Base-by-base conservation (phyloP, 2,113 vertebrate genomes). In the Melospiza georgiana region DNA sequence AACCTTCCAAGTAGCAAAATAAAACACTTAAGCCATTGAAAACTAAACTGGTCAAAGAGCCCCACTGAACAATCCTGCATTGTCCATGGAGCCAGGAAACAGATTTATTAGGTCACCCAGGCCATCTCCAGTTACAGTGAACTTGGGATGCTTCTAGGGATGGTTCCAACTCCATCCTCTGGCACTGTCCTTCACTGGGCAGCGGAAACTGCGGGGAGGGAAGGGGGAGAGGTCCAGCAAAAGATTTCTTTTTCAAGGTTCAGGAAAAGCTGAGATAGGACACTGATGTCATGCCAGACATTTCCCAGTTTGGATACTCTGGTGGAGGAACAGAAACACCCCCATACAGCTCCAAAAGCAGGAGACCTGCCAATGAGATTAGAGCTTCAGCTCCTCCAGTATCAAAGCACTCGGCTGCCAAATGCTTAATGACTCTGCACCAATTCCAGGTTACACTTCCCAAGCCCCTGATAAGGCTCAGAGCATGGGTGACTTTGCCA, bases 11-110 rank as follows among this genome's bases (percentile, higher is more conserved):
- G 93, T 66, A 91, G 71, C 82, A 87, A 89, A 95, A 88, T 88
- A 94, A 96, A 93, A 88, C 93, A 93, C 90, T 95, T 96, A 49
- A 93, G 85, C 72, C 79, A 96, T 88, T 93, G 92, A 94, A 84
- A 92, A 83, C 55, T 37, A 80, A 87, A 74, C 52, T 43, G 71
- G 72, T 96, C 90, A 93, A 93, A 97, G 90, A 95, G 71, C 51
- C 31, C 20, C 3, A 30, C 75, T 54, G 83, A 96, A 95, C 91
- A 92, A 94, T 92, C 78, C 57, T 0, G 3, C 84, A 95, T 88
- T 95, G 93, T 95, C 84, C 65, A 43, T 75, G 67, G 63, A 94
- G 94, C 87, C 90, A 94, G 93, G 94, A 95, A 86, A 87, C 72
- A 81, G 88, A 94, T 95, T 94, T 82, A 93, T 89, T 90, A 81